Conservation (phyloP, 2,888 invertebrate genomes). For the Acrobasis suavella region DNA sequence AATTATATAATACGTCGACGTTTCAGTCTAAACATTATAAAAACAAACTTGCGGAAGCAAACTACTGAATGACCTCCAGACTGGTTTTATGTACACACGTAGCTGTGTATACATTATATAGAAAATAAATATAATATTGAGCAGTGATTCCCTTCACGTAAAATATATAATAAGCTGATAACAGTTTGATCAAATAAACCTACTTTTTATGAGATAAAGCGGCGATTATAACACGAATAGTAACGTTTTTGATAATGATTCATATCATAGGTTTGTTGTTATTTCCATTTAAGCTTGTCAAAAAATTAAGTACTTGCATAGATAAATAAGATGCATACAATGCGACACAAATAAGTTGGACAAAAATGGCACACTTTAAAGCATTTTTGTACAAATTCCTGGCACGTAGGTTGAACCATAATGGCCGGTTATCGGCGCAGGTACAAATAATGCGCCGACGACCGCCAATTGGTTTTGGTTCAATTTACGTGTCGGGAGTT, state of each 20-base stretch:
- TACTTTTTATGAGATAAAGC: slow-evolving; percentile 1
- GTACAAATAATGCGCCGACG: no score
- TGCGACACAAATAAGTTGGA: no score
- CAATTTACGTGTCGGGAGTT: no score
- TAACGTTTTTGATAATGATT: background rate
- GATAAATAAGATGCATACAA: no score
- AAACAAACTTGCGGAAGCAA: background rate
- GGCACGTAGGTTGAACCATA: no score
- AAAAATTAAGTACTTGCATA: no score
- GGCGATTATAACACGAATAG: background rate
- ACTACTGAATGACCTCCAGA: background rate
- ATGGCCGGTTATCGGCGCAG: no score
- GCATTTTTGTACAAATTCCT: no score
- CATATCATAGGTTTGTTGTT: background rate
- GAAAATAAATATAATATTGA: background rate
- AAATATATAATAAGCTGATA: background rate
- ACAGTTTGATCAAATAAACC: background rate
- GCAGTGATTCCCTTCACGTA: background rate
- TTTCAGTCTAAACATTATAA: background rate
- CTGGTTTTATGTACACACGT: background rate
- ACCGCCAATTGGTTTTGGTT: no score
- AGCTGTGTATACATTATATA: background rate
- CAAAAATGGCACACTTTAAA: no score
- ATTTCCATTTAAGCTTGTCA: background rate
- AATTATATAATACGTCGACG: no score